These are phyloP conservation scores for Graphium colonna DNA, from an alignment of 2,888 invertebrate species.

Conservation along the genomic window DNA sequence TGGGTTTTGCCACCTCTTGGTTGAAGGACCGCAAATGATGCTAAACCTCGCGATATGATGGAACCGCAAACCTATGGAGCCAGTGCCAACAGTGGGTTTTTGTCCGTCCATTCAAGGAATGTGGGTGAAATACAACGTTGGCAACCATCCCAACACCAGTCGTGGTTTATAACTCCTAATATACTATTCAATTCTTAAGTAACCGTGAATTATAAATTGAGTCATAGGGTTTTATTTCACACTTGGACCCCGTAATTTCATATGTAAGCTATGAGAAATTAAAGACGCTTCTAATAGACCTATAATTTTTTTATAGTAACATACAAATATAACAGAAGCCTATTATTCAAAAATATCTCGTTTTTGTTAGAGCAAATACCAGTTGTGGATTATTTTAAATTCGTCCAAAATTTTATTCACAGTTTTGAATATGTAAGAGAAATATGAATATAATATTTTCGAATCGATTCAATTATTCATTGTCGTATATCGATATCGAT, in stretches of 20 bases:
- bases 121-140: constrained; percentile 11
- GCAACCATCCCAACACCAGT: constrained; percentile 11
- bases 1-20: constrained; percentile 17
- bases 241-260: too few relatives aligned
- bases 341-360: too few relatives aligned
- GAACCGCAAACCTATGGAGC: constrained; percentile 15
- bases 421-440: too few relatives aligned
- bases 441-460: too few relatives aligned
- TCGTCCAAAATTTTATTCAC: background rate
- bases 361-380: too few relatives aligned
- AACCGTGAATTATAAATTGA: too few relatives aligned
- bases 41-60: constrained; percentile 3
- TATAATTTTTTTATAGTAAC: too few relatives aligned
- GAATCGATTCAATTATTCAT: background rate
- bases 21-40: constrained; percentile 16
- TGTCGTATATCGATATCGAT: background rate
- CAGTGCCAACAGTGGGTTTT: constrained; percentile 16
- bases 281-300: too few relatives aligned
- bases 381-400: too few relatives aligned
- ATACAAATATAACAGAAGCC: too few relatives aligned
- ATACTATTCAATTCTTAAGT: background rate
- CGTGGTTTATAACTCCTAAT: background rate
- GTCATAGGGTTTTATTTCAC: too few relatives aligned
- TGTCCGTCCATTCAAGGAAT: constrained; percentile 3
- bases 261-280: too few relatives aligned